Evolutionary conservation across 2,113 vertebrate species (phyloP).

Genomic region (Bos indicus): DNA sequence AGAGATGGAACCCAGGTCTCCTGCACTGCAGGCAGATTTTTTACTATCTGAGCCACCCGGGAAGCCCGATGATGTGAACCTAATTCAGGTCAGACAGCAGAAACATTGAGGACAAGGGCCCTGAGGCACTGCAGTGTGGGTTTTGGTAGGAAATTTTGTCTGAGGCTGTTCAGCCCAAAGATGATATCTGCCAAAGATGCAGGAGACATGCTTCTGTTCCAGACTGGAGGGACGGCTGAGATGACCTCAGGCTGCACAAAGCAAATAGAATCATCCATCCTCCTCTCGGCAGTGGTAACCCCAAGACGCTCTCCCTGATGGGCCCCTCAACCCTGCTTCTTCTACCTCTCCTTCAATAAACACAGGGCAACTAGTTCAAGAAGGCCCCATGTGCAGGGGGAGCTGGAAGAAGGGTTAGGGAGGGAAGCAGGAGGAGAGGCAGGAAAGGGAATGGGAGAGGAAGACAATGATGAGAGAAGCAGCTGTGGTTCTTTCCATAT

Average conservation of each 20-base stretch:
- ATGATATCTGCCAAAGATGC: neutral
- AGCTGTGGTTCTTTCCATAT: neutral
- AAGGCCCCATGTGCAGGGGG: neutral
- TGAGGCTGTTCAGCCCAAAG: neutral
- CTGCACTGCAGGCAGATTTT: neutral
- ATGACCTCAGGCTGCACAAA: neutral
- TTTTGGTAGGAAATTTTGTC: neutral
- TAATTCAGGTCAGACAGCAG: neutral
- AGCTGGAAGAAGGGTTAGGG: neutral
- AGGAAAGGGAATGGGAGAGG: neutral
- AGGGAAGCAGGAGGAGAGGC: neutral
- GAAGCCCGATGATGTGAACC: neutral
- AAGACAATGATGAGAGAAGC: neutral
- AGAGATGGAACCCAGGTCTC: neutral
- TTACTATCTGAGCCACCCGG: neutral
- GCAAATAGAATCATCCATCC: neutral
- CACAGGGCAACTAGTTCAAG: neutral
- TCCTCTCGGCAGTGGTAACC: neutral
- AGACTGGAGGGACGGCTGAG: neutral
- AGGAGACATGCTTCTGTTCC: neutral
- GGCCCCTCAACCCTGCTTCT: neutral
- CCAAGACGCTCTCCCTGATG: neutral
- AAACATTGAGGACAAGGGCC: neutral
- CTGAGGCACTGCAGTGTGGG: accelerated
- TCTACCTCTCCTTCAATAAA: neutral